These are phyloP conservation scores for Paralichthys olivaceus DNA, from an alignment of 2,113 vertebrate genomes.

Conservation along the genomic window DNA sequence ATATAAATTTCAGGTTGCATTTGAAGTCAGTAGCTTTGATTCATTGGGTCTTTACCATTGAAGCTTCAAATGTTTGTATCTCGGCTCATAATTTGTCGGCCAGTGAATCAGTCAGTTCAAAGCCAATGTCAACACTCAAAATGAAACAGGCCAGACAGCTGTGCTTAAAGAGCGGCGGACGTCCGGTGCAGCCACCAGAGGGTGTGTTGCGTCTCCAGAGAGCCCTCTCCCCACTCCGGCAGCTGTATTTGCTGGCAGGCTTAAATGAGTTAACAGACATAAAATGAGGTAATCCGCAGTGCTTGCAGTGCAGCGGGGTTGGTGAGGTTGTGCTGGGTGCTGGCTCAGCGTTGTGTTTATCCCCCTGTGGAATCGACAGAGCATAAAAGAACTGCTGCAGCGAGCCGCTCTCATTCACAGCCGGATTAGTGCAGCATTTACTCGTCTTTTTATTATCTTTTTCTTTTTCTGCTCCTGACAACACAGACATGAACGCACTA, in stretches of 20 bases:
- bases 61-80: not conserved
- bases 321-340: conserved; percentile 58
- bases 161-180: not conserved
- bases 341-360: conserved; percentile 79
- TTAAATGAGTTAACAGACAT: conserved; percentile 67
- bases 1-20: not conserved
- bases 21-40: not conserved
- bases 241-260: conserved; percentile 17
- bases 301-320: conserved; percentile 64
- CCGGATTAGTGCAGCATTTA: conserved; percentile 81
- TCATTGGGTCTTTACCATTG: too few species aligned
- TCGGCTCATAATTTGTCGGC: not conserved
- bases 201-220: conserved; percentile 24
- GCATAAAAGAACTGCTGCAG: conserved; percentile 81
- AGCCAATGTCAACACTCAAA: not conserved
- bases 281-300: conserved; percentile 67
- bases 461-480: conserved; percentile 13
- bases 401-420: conserved; percentile 81
- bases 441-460: conserved; percentile 44
- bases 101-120: not conserved
- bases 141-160: not conserved
- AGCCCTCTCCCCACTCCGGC: conserved; percentile 23
- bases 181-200: conserved; percentile 12
- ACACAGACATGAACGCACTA: conserved; percentile 31
- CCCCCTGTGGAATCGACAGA: conserved; percentile 71